Conservation (phyloP, 2,797 vertebrate genomes). For the Anabas testudineus region DNA sequence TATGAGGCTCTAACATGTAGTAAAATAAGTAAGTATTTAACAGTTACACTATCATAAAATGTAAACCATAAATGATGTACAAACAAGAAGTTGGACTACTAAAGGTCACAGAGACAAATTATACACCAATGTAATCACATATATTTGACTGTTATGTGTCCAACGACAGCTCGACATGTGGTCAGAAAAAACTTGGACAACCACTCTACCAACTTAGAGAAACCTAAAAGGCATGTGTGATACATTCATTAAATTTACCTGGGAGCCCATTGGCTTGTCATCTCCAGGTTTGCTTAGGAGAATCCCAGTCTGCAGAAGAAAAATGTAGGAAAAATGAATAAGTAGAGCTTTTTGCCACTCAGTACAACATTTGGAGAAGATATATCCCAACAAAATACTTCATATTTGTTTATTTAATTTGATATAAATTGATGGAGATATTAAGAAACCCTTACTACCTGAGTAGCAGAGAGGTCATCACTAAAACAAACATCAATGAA, state of each 20-base stretch:
- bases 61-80: too few relatives aligned
- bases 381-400: background rate
- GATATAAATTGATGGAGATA: background rate
- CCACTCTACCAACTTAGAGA: too few relatives aligned
- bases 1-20: background rate
- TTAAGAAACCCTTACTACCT: background rate
- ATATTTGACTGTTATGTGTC: too few relatives aligned
- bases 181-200: too few relatives aligned
- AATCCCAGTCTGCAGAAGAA: conserved; percentile 86
- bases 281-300: conserved; percentile 86
- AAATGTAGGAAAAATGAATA: background rate
- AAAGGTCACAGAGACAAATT: too few relatives aligned
- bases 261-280: conserved; percentile 83
- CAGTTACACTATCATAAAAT: too few relatives aligned
- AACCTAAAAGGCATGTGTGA: too few relatives aligned
- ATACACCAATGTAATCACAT: too few relatives aligned
- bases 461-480: background rate
- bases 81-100: too few relatives aligned
- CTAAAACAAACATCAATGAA: too few relatives aligned
- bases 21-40: too few relatives aligned
- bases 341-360: background rate
- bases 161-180: too few relatives aligned
- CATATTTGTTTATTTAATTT: background rate
- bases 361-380: background rate
- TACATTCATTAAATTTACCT: conserved; percentile 65